These are phyloP conservation scores for Catharus minimus DNA, from an alignment of 2,113 vertebrate species.

Conservation along the genomic window DNA sequence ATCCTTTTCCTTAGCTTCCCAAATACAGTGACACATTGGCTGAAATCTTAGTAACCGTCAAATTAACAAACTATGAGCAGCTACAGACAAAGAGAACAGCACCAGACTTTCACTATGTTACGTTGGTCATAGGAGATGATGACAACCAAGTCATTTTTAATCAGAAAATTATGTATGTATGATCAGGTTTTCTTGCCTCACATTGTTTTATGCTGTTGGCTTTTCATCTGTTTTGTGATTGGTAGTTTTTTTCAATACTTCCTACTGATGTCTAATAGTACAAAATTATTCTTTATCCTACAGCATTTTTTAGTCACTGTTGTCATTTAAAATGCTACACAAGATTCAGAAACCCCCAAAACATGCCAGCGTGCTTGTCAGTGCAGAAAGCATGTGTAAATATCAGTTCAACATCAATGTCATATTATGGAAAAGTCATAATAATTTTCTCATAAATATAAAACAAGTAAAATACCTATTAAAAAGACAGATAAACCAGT, in stretches of 20 bases:
- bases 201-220: not conserved
- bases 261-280: not conserved
- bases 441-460: not conserved
- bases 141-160: slow-evolving; percentile 89
- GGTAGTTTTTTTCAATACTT: not conserved
- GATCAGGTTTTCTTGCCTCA: not conserved
- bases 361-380: not conserved
- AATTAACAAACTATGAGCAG: slow-evolving; percentile 86
- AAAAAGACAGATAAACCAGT: not conserved
- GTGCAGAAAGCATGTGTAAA: not conserved
- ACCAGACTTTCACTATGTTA: slow-evolving; percentile 83
- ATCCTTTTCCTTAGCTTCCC: slow-evolving; percentile 76
- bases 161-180: slow-evolving; percentile 86
- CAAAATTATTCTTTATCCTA: not conserved
- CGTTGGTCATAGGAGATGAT: slow-evolving; percentile 87
- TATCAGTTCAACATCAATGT: not conserved
- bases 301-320: not conserved
- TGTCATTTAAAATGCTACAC: not conserved
- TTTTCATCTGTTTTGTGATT: not conserved
- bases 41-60: slow-evolving; percentile 87
- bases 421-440: not conserved
- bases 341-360: not conserved
- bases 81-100: slow-evolving; percentile 87
- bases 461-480: not conserved
- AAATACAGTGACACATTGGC: slow-evolving; percentile 81